A percentile compares a stretch with the other conserved stretches of the same genome.
phyloP scores from a whole-genome alignment of 2,113 vertebrate species.

The Hystrix cristata region DNA sequence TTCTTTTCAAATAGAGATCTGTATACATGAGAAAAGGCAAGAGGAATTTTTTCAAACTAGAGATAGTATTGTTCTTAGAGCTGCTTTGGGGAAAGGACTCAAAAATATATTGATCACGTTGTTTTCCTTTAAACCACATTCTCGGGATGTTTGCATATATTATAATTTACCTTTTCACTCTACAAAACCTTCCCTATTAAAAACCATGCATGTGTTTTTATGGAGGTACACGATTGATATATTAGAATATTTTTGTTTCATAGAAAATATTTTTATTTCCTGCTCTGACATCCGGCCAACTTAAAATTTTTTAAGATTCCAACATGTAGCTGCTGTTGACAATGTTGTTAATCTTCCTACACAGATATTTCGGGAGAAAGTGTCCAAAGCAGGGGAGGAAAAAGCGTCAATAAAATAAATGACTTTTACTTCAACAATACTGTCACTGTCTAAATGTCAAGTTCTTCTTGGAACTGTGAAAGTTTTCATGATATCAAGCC shows the following conservation, averaged over 20 bases:
- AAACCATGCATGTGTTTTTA: neutral
- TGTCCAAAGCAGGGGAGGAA: conserved; percentile 77
- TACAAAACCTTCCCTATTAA: neutral
- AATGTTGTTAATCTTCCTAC: conserved; percentile 83
- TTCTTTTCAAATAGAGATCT: neutral
- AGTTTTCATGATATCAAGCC: conserved; percentile 55
- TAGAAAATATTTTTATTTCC: conserved; percentile 69
- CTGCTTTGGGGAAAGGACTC: neutral
- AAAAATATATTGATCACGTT: neutral
- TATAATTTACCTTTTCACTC: neutral
- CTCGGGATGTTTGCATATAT: neutral
- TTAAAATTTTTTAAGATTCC: conserved; percentile 63
- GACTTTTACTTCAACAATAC: conserved; percentile 80
- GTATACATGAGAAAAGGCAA: neutral
- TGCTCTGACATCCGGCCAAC: conserved; percentile 38
- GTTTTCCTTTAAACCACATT: neutral
- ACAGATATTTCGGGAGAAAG: conserved; percentile 63
- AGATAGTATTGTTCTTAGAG: neutral
- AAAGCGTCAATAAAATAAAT: conserved; percentile 72
- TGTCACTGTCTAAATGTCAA: conserved; percentile 75
- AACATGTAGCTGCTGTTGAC: conserved; percentile 59
- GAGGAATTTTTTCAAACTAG: neutral
- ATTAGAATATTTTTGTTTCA: conserved; percentile 1
- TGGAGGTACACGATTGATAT: neutral
- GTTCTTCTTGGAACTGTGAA: conserved; percentile 64